Conservation (phyloP, 37 sponge, comb jelly and placozoan genomes). For the Bolinopsis microptera region DNA sequence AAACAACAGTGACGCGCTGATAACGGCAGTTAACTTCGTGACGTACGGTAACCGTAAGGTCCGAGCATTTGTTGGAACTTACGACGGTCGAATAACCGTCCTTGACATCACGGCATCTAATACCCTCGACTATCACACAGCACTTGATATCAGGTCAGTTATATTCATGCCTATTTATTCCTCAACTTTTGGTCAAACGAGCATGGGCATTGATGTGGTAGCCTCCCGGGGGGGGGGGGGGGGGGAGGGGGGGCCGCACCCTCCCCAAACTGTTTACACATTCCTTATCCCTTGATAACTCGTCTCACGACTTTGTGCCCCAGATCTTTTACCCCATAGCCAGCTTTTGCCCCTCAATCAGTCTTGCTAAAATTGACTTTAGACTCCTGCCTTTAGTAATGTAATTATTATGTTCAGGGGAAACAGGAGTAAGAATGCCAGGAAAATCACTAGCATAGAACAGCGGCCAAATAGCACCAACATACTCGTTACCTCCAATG, state of each 20-base stretch:
- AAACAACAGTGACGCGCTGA: neutral
- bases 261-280: too few species aligned
- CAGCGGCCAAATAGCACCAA: neutral
- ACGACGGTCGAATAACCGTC: neutral
- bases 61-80: constrained; percentile 31
- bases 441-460: constrained; percentile 7
- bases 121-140: constrained; percentile 7
- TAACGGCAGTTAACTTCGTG: constrained; percentile 27
- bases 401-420: constrained; percentile 16
- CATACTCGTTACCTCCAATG: neutral
- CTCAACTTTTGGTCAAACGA: too few species aligned
- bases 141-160: constrained; percentile 2
- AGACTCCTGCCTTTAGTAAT: too few species aligned
- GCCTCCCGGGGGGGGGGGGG: too few species aligned
- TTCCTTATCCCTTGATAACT: too few species aligned
- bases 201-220: too few species aligned
- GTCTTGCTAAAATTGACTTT: too few species aligned
- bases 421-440: neutral
- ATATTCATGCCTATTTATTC: too few species aligned
- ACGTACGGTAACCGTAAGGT: constrained; percentile 15
- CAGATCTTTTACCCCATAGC: too few species aligned
- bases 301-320: too few species aligned
- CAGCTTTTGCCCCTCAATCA: too few species aligned
- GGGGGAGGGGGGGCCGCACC: too few species aligned
- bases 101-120: neutral